phyloP scores from a whole-genome alignment of 1,140 invertebrate genomes.

The Proales similis region DNA sequence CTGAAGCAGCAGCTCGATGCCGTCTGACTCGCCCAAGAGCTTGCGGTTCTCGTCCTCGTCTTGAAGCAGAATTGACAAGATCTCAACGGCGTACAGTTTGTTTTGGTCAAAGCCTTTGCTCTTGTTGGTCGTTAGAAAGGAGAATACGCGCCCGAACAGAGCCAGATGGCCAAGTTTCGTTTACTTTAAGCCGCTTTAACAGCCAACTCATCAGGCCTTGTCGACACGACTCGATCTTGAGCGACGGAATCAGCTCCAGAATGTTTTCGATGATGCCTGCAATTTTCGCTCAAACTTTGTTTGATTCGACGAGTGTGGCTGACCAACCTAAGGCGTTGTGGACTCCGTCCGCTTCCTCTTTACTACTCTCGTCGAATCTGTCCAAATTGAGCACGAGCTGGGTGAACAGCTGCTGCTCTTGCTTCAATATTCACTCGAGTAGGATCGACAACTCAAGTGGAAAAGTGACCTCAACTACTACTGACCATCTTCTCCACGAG shows the following conservation, averaged over 20 bases:
- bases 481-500: slow-evolving; percentile 56
- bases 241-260: slow-evolving; percentile 72
- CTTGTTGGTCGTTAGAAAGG: too few species aligned
- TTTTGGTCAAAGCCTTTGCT: slow-evolving; percentile 84
- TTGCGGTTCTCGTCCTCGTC: slow-evolving; percentile 68
- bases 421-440: slow-evolving; percentile 58
- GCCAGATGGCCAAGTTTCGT: slow-evolving; percentile 1
- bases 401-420: slow-evolving; percentile 82
- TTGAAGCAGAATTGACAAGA: slow-evolving; percentile 88
- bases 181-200: slow-evolving; percentile 65
- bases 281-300: slow-evolving; percentile 14
- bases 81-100: slow-evolving; percentile 90
- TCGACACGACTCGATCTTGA: slow-evolving; percentile 68
- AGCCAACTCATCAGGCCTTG: slow-evolving; percentile 87
- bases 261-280: slow-evolving; percentile 56
- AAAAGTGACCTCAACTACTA: too few species aligned
- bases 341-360: slow-evolving; percentile 91
- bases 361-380: slow-evolving; percentile 80
- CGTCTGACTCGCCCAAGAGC: slow-evolving; percentile 79
- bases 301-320: not conserved
- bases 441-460: slow-evolving; percentile 47
- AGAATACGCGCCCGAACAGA: slow-evolving; percentile 55
- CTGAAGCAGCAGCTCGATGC: slow-evolving; percentile 89
- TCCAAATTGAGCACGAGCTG: slow-evolving; percentile 84
- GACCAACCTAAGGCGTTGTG: slow-evolving; percentile 77